Conservation (phyloP, 2,797 vertebrate genomes). For the Ciconia nigra region DNA sequence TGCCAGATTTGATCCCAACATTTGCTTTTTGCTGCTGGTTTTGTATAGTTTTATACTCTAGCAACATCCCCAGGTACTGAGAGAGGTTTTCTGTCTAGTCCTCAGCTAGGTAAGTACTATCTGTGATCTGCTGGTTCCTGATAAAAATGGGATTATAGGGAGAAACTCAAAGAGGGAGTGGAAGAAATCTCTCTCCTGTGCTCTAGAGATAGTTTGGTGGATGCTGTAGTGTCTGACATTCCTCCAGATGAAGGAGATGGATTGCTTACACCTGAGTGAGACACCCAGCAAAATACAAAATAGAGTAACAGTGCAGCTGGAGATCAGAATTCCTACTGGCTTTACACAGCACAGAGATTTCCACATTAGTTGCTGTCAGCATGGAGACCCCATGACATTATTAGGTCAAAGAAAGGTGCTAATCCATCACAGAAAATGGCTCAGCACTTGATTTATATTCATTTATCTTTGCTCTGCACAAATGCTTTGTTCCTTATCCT, state of each 20-base stretch:
- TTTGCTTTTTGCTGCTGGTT: not conserved
- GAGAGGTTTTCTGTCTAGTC: not conserved
- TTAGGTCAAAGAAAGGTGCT: conserved; percentile 59
- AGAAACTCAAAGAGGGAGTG: not conserved
- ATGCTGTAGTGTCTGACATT: not conserved
- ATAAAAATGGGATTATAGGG: not conserved
- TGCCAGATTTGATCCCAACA: not conserved
- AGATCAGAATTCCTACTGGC: not conserved
- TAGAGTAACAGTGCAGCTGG: not conserved
- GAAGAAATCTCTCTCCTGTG: not conserved
- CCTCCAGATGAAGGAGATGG: not conserved
- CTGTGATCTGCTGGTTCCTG: not conserved
- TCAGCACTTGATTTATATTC: conserved; percentile 20
- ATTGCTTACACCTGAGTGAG: not conserved
- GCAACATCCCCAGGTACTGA: not conserved
- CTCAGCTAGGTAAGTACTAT: not conserved
- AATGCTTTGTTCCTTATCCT: conserved; percentile 59
- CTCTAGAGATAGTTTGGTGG: not conserved
- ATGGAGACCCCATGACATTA: conserved; percentile 26
- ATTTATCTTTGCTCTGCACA: conserved; percentile 22
- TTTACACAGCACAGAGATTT: not conserved
- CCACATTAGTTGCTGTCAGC: conserved; percentile 33
- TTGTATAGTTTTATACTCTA: not conserved
- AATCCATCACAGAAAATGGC: conserved; percentile 47
- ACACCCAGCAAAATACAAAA: not conserved